Evolutionary conservation across 2,797 vertebrate genomes (phyloP).

Genomic region (Parauchenoglanis punctatus): DNA sequence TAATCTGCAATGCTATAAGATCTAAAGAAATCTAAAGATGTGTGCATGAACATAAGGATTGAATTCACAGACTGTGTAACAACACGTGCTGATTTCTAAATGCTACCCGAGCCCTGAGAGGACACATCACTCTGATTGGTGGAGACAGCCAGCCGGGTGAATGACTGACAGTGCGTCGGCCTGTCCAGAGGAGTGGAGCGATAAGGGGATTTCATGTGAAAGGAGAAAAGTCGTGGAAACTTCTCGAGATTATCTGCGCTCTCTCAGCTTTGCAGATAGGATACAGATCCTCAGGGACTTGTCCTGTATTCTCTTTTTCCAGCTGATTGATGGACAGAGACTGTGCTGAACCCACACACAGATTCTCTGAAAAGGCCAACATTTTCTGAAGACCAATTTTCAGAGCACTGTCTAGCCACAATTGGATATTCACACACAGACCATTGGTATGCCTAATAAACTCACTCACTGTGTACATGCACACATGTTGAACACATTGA

Average conservation of each 20-base stretch:
- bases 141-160: background rate
- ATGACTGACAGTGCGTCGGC: conserved; percentile 9
- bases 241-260: conserved; percentile 43
- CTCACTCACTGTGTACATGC: background rate
- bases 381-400: conserved; percentile 2
- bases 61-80: background rate
- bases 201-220: conserved; percentile 33
- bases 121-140: conserved; percentile 30
- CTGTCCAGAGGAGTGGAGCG: conserved; percentile 2
- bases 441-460: background rate
- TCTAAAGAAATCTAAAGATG: background rate
- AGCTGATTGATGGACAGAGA: conserved; percentile 42
- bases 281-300: conserved; percentile 28
- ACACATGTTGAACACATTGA: background rate
- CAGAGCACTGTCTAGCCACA: background rate
- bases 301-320: conserved; percentile 35
- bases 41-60: background rate
- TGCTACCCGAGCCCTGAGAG: background rate
- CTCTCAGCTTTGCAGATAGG: conserved; percentile 21
- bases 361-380: background rate
- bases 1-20: background rate
- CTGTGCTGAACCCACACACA: conserved; percentile 3
- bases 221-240: conserved; percentile 12
- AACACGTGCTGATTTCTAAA: conserved; percentile 20
- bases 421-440: conserved; percentile 2